phyloP scores from a whole-genome alignment of 2,888 invertebrate genomes.

The Notodonta dromedarius region DNA sequence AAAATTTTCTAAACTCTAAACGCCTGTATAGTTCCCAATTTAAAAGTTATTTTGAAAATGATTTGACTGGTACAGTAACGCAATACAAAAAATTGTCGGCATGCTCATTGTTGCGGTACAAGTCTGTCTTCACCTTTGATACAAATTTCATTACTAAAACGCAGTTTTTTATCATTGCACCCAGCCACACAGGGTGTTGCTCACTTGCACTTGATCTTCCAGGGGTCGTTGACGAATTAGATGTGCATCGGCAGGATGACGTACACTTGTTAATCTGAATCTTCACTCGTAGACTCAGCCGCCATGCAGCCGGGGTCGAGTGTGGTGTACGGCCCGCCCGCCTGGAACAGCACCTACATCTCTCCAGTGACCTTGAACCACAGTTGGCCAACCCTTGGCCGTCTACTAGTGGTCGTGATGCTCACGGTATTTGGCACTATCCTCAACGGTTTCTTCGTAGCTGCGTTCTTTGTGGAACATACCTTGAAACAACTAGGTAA shows the following conservation, averaged over 20 bases:
- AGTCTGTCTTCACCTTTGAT: no score
- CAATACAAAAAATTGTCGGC: no score
- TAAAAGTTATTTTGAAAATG: no score
- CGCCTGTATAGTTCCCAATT: no score
- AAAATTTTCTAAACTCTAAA: no score
- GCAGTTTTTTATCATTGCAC: background rate
- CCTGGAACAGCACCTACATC: conserved; percentile 14
- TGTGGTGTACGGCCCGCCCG: no score
- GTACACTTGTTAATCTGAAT: conserved; percentile 18
- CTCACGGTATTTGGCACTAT: conserved; percentile 41
- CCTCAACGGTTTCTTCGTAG: conserved; percentile 57
- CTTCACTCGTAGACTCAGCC: no score
- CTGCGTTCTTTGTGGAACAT: conserved; percentile 54
- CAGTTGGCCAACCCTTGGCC: conserved; percentile 88
- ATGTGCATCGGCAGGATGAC: conserved; percentile 51
- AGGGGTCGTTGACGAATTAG: conserved; percentile 48
- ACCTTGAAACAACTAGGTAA: conserved; percentile 48
- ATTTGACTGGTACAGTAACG: no score
- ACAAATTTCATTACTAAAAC: background rate
- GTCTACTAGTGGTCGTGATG: conserved; percentile 80
- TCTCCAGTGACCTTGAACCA: conserved; percentile 87
- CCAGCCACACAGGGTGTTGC: conserved; percentile 2
- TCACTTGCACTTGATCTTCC: conserved; percentile 42
- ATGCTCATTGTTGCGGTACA: no score
- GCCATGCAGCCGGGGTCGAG: background rate